These are phyloP conservation scores for Stomatorhinus ivindoensis DNA, from an alignment of 2,113 vertebrate genomes.

Conservation along the genomic window DNA sequence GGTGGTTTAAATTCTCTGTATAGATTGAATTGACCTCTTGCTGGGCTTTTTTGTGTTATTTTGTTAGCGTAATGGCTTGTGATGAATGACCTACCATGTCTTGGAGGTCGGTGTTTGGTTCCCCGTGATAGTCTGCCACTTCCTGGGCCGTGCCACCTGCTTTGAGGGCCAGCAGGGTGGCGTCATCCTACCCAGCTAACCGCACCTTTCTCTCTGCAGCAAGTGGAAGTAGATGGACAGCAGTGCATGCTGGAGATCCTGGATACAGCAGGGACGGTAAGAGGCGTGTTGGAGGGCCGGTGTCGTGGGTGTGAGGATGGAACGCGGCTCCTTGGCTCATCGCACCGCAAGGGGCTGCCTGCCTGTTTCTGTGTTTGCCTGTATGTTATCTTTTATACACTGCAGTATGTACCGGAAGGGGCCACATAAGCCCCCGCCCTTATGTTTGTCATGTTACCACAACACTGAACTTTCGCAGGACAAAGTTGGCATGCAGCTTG, in stretches of 20 bases:
- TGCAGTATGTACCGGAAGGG: not conserved
- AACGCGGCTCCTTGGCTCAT: not conserved
- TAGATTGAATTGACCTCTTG: not conserved
- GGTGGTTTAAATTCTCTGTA: not conserved
- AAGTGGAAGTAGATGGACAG: slow-evolving; percentile 85
- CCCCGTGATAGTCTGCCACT: not conserved
- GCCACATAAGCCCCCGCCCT: not conserved
- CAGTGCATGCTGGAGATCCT: slow-evolving; percentile 88
- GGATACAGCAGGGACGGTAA: slow-evolving; percentile 82
- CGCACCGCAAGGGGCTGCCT: not conserved
- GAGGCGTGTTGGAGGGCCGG: slow-evolving; percentile 22
- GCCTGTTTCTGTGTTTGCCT: not conserved
- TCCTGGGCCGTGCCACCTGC: not conserved
- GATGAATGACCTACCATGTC: not conserved
- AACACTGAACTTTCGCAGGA: too few species aligned
- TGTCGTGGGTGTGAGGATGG: not conserved
- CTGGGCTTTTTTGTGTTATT: not conserved
- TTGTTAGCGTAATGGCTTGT: not conserved
- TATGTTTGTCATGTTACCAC: too few species aligned
- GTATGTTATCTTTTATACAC: not conserved
- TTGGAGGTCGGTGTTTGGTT: not conserved
- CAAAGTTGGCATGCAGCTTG: too few species aligned
- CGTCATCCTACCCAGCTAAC: not conserved
- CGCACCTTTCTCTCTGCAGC: slow-evolving; percentile 47
- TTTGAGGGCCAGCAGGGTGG: not conserved